A percentile compares a stretch with the other conserved stretches of the same genome.
phyloP scores from a whole-genome alignment of 2,888 invertebrate species.

The Atherix ibis region DNA sequence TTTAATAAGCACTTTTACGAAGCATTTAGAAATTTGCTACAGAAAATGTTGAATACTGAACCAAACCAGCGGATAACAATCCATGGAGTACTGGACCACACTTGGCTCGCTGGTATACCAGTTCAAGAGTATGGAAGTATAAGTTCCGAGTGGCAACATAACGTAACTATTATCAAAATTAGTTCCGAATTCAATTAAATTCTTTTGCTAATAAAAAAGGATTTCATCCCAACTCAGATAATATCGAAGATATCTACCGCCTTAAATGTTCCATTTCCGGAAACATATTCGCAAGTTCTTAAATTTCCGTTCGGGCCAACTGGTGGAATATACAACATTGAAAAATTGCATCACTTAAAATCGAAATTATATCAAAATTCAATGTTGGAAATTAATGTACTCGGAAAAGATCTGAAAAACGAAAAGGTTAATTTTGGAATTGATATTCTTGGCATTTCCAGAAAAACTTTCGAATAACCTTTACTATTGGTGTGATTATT shows the following conservation, averaged over 20 bases:
- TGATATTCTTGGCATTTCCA: conserved; percentile 1
- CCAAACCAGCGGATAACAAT: conserved; percentile 14
- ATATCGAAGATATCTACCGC: conserved; percentile 34
- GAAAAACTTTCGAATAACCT: no score
- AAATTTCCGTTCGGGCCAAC: conserved; percentile 40
- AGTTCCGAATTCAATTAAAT: not conserved
- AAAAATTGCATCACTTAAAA: conserved; percentile 18
- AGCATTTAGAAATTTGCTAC: conserved; percentile 16
- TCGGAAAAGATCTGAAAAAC: not conserved
- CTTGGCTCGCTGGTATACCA: conserved; percentile 14
- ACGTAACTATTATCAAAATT: conserved; percentile 9
- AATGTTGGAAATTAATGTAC: no score
- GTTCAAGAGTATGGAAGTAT: conserved; percentile 11
- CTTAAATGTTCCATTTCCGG: conserved; percentile 30
- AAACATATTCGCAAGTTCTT: conserved; percentile 36
- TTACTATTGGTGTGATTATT: no score
- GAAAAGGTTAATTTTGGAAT: conserved; percentile 1
- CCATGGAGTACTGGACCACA: conserved; percentile 14
- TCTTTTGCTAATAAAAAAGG: not conserved
- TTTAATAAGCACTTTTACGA: conserved; percentile 5
- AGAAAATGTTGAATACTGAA: conserved; percentile 15
- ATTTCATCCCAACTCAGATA: conserved; percentile 6
- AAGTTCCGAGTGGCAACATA: conserved; percentile 11
- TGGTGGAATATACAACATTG: conserved; percentile 47
- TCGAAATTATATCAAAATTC: not conserved